Evolutionary conservation across 1,140 invertebrate species (phyloP).

Genomic region (Drosophila prosaltans): DNA sequence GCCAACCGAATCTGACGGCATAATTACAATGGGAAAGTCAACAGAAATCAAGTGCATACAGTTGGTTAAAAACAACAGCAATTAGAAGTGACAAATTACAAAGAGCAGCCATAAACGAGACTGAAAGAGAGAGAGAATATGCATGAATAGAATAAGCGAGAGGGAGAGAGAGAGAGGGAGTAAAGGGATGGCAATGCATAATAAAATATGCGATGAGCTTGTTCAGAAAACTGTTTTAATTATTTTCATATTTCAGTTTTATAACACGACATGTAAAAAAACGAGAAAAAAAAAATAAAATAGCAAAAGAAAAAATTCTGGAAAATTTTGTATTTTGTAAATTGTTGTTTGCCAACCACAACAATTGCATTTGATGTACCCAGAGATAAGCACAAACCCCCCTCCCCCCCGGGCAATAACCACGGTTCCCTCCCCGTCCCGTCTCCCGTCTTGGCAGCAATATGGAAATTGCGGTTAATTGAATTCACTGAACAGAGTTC

Average conservation of each 20-base stretch:
- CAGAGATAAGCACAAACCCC: slow-evolving; percentile 36
- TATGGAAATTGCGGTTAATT: slow-evolving; percentile 78
- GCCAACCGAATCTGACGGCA: slow-evolving; percentile 45
- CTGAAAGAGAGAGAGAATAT: neutral
- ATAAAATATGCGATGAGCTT: slow-evolving; percentile 43
- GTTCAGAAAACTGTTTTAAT: slow-evolving; percentile 57
- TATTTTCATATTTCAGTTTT: slow-evolving; percentile 55
- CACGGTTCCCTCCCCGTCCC: neutral
- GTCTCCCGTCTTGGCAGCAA: slow-evolving; percentile 27
- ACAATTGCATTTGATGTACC: slow-evolving; percentile 68
- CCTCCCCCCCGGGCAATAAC: no score
- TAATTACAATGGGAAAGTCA: slow-evolving; percentile 65
- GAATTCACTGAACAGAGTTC: slow-evolving; percentile 73
- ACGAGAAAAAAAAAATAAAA: no score
- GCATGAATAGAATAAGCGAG: slow-evolving; percentile 25
- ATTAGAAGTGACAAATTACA: slow-evolving; percentile 74
- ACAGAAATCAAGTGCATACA: slow-evolving; percentile 64
- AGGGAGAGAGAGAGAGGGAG: neutral
- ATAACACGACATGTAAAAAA: slow-evolving; percentile 13
- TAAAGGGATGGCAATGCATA: slow-evolving; percentile 33
- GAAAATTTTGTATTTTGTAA: slow-evolving; percentile 48
- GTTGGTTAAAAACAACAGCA: slow-evolving; percentile 43
- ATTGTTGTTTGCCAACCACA: slow-evolving; percentile 54
- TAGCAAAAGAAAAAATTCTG: slow-evolving; percentile 27
- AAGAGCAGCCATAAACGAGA: slow-evolving; percentile 27